Base-by-base conservation (phyloP, 2,888 invertebrate genomes). In the Xestia c-nigrum region DNA sequence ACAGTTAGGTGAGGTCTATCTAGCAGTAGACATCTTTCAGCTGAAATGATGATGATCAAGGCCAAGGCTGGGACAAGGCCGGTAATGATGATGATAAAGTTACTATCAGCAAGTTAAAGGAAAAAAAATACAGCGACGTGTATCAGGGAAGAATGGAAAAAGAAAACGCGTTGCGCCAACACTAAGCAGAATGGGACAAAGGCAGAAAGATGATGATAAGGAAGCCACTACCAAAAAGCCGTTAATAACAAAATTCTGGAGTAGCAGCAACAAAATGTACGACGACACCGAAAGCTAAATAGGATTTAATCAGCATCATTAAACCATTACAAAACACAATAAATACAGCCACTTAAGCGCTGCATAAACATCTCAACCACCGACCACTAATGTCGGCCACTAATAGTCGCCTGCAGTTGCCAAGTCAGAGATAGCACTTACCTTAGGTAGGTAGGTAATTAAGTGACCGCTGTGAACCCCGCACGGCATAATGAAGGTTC, bases 361-460 rank as follows among this genome's bases (percentile, higher is more conserved):
- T 66, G 24, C 74, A 63, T 77, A 64, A 80, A 74, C 59, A 50
- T 81, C 31, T 69, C 69, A 61, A 57, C 43, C 55, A 21, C 43
- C n/a, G 5, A 68, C 72, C 77, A 82, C 69, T 72, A 83, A 85
- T 31, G 72, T 59, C 46, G 9, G 59, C 78, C 83, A 78, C 86
- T 67, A 85, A 84, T 73, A 66, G 86, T 85, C 50, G 74, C 78
- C 46, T 31, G 66, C 78, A 81, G 84, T 85, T 84, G 81, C 81
- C 82, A 79, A 78, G 83, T 85, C 69, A 74, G 79, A 24, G 66
- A 76, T 52, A 68, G 55, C 72, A 21, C 74, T 84, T 76, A 74
- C 68, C 43, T 47, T 79, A 82, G 80, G 78, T 76, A 81, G 80
- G 80, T 81, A 80, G 74, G 88, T 85, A 89, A 89, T 89, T 87